Evolutionary conservation across 2,797 vertebrate genomes (phyloP), one percentile per base, ranked within the genome.

Genomic region (Buceros bicornis): DNA sequence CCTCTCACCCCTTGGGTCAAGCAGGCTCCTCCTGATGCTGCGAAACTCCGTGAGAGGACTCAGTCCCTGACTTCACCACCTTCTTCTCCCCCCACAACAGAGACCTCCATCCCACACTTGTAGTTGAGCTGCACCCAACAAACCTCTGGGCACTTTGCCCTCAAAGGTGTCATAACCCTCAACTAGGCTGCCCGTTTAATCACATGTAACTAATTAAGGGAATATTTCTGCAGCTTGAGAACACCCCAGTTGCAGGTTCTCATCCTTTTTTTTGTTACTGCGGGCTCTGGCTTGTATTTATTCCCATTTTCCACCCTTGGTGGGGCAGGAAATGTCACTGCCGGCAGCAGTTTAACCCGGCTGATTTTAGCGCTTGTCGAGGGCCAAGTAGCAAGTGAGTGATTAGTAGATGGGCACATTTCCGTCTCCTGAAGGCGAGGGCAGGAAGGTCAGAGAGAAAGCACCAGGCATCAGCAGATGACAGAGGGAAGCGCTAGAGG

Each of bases 321-420:
- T 69, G 16, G 61, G 69, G 77, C 92, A 97, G 93, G 93, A 97
- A 97, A 94, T 87, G 74, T 94, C 93, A 91, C 57, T 82, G 61
- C 96, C 93, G 91, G 88, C 89, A 93, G 86, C 82, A 95, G 96
- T 94, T 97, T 93, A 95, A 95, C 64, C 56, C 5, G 6, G 73
- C 73, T 93, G 76, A 62, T 91, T 93, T 95, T 76, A 95, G 94
- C 1, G 10, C 82, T 80, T 86, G 92, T 92, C 48, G 58, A 93
- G 85, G 67, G 76, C 57, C 83, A 84, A 91, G 77, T 7, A 90
- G 72, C 91, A 91, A 92, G 57, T 7, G 21, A 95, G 70, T 37
- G 26, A 94, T 73, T 86, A 92, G 70, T 82, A 40, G 90, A 81
- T 11, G 20, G 89, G 77, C 53, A 64, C 54, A 57, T 72, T 91